Evolutionary conservation across 2,888 invertebrate genomes (phyloP).

Genomic region (Tachina grossa): DNA sequence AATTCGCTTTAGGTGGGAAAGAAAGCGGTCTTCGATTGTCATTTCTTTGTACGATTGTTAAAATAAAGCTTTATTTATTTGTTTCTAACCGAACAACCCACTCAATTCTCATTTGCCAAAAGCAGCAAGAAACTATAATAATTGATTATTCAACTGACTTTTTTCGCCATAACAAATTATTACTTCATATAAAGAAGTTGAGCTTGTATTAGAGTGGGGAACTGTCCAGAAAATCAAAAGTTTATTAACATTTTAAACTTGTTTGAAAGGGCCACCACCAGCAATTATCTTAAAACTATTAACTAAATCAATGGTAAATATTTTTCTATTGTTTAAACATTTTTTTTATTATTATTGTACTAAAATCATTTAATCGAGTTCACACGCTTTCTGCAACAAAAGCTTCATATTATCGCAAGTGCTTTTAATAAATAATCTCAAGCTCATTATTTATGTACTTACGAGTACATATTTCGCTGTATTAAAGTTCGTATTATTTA

Average conservation of each 20-base stretch:
- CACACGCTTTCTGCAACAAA: slow-evolving; percentile 43
- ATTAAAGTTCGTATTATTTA: not conserved
- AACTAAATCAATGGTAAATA: not conserved
- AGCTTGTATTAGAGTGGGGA: not conserved
- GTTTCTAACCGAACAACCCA: slow-evolving; percentile 29
- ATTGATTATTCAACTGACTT: slow-evolving; percentile 19
- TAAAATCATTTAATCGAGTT: slow-evolving; percentile 17
- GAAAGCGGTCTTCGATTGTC: slow-evolving; percentile 8
- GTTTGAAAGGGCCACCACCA: not conserved
- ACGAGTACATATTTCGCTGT: not conserved
- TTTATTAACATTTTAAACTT: not conserved
- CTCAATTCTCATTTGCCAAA: slow-evolving; percentile 45
- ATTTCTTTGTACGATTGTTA: not conserved
- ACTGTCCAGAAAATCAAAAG: not conserved
- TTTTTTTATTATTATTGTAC: not conserved
- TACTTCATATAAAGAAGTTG: not conserved
- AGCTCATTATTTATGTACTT: not conserved
- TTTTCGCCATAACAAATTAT: slow-evolving; percentile 1
- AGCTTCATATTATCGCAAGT: not conserved
- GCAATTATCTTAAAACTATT: slow-evolving; percentile 1
- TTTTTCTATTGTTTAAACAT: not conserved
- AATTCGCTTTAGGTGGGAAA: slow-evolving; percentile 19
- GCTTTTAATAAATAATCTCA: slow-evolving; percentile 8
- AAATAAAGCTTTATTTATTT: slow-evolving; percentile 2
- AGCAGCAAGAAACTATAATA: not conserved